These are phyloP conservation scores for Drosophila serrata DNA, from an alignment of 1,140 invertebrate genomes.

Conservation along the genomic window DNA sequence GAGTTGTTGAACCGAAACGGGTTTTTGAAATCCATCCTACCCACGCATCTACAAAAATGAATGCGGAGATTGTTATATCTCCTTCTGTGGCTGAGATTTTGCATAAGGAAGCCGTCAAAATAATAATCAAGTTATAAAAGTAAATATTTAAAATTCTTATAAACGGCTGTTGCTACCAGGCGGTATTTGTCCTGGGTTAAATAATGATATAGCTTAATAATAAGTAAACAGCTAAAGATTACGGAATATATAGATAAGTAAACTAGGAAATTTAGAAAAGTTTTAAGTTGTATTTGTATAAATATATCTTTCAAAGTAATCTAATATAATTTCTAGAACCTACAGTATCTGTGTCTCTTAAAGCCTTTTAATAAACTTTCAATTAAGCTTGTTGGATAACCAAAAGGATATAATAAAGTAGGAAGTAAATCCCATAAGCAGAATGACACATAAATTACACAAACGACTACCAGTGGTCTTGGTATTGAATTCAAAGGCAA, in stretches of 20 bases:
- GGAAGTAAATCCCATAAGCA: slow-evolving; percentile 63
- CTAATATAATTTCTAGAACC: not conserved
- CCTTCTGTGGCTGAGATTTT: slow-evolving; percentile 22
- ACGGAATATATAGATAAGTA: too few species aligned
- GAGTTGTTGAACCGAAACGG: slow-evolving; percentile 27
- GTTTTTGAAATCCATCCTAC: slow-evolving; percentile 18
- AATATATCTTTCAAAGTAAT: not conserved
- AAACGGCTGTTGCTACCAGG: slow-evolving; percentile 11
- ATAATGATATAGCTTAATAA: slow-evolving; percentile 1
- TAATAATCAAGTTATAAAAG: slow-evolving; percentile 45
- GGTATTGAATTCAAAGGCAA: slow-evolving; percentile 63
- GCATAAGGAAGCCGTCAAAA: slow-evolving; percentile 38
- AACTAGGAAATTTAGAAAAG: not conserved
- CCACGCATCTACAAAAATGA: slow-evolving; percentile 34
- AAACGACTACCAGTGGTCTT: slow-evolving; percentile 29
- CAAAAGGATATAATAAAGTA: not conserved
- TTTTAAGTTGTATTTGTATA: not conserved
- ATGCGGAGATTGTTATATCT: slow-evolving; percentile 19
- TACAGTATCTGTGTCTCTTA: not conserved
- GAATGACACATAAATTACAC: slow-evolving; percentile 56
- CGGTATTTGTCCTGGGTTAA: not conserved
- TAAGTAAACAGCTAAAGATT: not conserved
- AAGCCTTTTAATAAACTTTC: slow-evolving; percentile 27
- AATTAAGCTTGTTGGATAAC: slow-evolving; percentile 28
- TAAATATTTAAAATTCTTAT: slow-evolving; percentile 22